These are phyloP conservation scores for Columba guinea DNA, from an alignment of 2,797 vertebrate species.

Conservation along the genomic window DNA sequence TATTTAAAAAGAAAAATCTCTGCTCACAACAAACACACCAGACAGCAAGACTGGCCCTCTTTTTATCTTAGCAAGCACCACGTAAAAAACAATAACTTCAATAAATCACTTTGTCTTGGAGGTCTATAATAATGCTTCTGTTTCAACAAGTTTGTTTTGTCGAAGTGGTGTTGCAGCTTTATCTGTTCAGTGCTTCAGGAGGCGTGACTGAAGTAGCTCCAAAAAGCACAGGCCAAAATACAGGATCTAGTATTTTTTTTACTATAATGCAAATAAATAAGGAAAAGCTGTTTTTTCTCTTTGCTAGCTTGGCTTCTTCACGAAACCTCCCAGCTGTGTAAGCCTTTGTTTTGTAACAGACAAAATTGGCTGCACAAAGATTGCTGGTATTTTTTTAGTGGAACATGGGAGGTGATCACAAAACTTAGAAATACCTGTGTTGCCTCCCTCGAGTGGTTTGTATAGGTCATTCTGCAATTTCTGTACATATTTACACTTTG, in stretches of 20 bases:
- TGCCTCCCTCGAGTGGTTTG: neutral
- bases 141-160: neutral
- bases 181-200: rapidly evolving
- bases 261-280: neutral
- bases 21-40: neutral
- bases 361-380: neutral
- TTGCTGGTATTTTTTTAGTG: neutral
- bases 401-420: neutral
- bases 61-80: neutral
- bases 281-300: neutral
- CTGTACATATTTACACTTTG: rapidly evolving
- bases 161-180: neutral
- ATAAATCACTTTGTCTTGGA: neutral
- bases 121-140: neutral
- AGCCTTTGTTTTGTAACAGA: neutral
- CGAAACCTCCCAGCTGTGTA: neutral
- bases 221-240: neutral
- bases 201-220: neutral
- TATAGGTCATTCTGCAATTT: neutral
- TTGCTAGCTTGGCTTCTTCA: neutral
- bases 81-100: neutral
- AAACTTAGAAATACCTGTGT: neutral
- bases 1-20: neutral
- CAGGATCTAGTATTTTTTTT: neutral
- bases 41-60: neutral